Base-by-base conservation (phyloP, 2,113 vertebrate genomes). In the Eublepharis macularius region DNA sequence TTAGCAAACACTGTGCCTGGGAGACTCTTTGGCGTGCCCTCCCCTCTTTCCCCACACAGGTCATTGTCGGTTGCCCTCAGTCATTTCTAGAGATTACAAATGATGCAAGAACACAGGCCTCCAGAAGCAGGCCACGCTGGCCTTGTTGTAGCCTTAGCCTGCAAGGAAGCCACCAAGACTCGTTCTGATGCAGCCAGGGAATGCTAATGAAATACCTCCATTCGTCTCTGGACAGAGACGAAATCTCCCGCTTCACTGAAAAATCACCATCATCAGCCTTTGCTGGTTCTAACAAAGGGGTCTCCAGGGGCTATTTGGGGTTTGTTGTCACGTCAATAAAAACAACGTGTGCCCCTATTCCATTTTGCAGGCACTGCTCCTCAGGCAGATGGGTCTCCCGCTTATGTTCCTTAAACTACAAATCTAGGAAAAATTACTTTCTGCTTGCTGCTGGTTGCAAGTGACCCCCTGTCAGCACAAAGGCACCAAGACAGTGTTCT, bases 1-100 rank as follows among this genome's bases (percentile, higher is more conserved):
- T 89, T 91, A 82, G 86, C 80, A 34, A 79, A 90, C 16, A 32
- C 90, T 90, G 76, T 47, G 92, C 86, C 83, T 90, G 88, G 91
- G 16, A 26, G 45, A 94, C 90, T 83, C 12, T 3, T 2, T 4
- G 6, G 14, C 66, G 1, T n/a, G 1, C 34, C 66, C 34, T 36
- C 32, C n/a, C 26, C 29, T 4, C 39, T 19, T 13, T 2, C 26
- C 51, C 47, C n/a, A 19, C 66, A 36, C 32, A 36, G 13, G 24
- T 43, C 47, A 41, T 11, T 26, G 21, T 34, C 36, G 11, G 74
- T 54, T 13, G 5, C 75, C 36, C 39, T 54, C 39, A 2, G 39
- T 57, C 10, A 17, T 65, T 57, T 29, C 66, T 60, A 34, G 65
- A 70, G 19, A 43, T 70, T 26, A 41, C 29, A 70, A n/a, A 70